Percentiles rank a stretch among this genome's conserved stretches.
These are phyloP conservation scores for Mormyrops boulengeri DNA, from an alignment of 2,797 vertebrate species.

Conservation along the genomic window DNA sequence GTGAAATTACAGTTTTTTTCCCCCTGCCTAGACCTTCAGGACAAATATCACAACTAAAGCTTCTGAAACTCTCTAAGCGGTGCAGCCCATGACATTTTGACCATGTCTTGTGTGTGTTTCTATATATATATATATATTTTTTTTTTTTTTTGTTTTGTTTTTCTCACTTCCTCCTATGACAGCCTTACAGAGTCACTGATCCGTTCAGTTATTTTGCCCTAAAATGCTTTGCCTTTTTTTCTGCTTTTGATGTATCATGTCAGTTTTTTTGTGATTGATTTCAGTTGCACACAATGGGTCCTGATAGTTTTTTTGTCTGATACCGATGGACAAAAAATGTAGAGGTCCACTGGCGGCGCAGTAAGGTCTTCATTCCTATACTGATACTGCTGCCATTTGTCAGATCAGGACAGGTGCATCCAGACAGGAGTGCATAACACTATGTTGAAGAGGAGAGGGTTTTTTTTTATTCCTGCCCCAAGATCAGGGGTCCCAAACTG, in stretches of 20 bases:
- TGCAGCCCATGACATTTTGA: slow-evolving; percentile 68
- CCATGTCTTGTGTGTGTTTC: slow-evolving; percentile 50
- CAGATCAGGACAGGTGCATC: background rate
- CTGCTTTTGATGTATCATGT: slow-evolving; percentile 55
- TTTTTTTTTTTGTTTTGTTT: slow-evolving; percentile 1
- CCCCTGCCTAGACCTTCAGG: slow-evolving; percentile 61
- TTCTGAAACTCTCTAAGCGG: slow-evolving; percentile 67
- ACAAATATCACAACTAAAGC: slow-evolving; percentile 74
- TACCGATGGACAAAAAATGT: background rate
- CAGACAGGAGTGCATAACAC: background rate
- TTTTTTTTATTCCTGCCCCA: background rate
- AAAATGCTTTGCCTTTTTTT: slow-evolving; percentile 57
- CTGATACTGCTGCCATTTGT: background rate
- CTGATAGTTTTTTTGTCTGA: background rate
- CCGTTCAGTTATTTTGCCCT: slow-evolving; percentile 58
- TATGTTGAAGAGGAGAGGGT: background rate
- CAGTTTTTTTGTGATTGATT: slow-evolving; percentile 58
- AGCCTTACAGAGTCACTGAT: slow-evolving; percentile 62
- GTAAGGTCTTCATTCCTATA: slow-evolving; percentile 27
- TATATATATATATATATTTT: background rate
- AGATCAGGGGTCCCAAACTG: background rate
- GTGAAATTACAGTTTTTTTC: slow-evolving; percentile 66
- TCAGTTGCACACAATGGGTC: slow-evolving; percentile 29
- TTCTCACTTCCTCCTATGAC: slow-evolving; percentile 43
- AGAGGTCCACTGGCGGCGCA: slow-evolving; percentile 29